Evolutionary conservation across 2,888 invertebrate species (phyloP).

Genomic region (Nomada ruficornis): DNA sequence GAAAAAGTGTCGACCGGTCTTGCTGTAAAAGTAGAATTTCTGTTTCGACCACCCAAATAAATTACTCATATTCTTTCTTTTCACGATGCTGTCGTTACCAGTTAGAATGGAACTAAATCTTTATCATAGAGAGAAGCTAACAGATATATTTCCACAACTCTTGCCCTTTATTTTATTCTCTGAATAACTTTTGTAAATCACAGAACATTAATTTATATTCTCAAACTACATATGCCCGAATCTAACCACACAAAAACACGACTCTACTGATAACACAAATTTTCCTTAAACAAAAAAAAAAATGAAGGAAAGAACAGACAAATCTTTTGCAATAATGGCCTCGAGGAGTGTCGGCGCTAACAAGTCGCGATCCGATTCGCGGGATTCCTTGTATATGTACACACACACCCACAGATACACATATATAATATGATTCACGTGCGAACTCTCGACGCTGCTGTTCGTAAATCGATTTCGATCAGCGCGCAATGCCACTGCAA

Average conservation of each 20-base stretch:
- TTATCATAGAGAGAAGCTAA: too few species aligned
- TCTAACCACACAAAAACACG: too few species aligned
- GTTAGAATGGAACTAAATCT: too few species aligned
- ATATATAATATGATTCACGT: slow-evolving; percentile 29
- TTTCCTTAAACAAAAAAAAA: neutral
- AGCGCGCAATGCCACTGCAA: slow-evolving; percentile 38
- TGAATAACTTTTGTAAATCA: too few species aligned
- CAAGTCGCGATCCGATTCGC: slow-evolving; percentile 36
- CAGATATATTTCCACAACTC: too few species aligned
- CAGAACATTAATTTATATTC: too few species aligned
- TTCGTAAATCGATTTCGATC: slow-evolving; percentile 66
- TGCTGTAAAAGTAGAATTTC: neutral
- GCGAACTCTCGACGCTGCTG: slow-evolving; percentile 40
- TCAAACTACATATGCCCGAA: too few species aligned
- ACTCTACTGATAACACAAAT: too few species aligned
- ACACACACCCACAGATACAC: neutral
- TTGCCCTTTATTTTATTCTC: too few species aligned
- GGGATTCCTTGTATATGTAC: slow-evolving; percentile 28
- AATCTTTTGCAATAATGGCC: neutral
- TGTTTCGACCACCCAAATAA: neutral
- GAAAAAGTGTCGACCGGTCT: neutral
- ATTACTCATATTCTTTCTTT: neutral
- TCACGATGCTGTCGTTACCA: too few species aligned
- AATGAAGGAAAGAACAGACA: neutral
- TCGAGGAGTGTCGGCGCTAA: neutral